A percentile compares a stretch with the other conserved stretches of the same genome.
Evolutionary conservation across 2,113 vertebrate genomes (phyloP).

Genomic region (Todiramphus saurophagus): DNA sequence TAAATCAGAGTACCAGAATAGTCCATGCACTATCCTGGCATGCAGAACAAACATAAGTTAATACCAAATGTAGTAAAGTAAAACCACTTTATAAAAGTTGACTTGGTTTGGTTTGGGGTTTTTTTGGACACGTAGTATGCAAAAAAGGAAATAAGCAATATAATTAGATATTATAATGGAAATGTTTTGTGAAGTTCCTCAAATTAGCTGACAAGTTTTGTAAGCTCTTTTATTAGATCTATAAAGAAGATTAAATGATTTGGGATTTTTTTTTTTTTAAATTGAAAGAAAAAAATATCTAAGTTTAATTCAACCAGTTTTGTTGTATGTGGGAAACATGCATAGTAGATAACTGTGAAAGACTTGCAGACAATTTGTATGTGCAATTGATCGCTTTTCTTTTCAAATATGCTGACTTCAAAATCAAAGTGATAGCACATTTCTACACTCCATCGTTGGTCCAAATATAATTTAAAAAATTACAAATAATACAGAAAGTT

Average conservation of each 20-base stretch:
- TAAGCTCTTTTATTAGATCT: not conserved
- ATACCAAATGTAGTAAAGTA: not conserved
- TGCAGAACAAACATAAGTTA: not conserved
- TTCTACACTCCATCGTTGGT: not conserved
- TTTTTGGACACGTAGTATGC: not conserved
- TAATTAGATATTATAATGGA: not conserved
- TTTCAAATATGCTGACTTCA: not conserved
- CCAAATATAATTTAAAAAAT: not conserved
- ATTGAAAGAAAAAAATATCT: not conserved
- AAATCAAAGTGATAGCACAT: not conserved
- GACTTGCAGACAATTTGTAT: not conserved
- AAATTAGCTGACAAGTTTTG: not conserved
- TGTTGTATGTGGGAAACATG: not conserved
- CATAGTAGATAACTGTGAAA: not conserved
- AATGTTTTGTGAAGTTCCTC: not conserved
- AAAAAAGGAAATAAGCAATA: not conserved
- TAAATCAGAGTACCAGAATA: not conserved
- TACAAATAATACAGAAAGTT: not conserved
- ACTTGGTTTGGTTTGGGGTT: not conserved
- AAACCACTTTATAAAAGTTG: not conserved
- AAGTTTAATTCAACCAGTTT: not conserved
- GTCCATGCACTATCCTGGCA: not conserved
- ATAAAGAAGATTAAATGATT: not conserved
- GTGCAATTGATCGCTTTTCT: not conserved
- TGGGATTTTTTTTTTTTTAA: not conserved